Evolutionary conservation across 2,113 vertebrate species (phyloP), one percentile per base, ranked within the genome.

Genomic region (Pedetes capensis): DNA sequence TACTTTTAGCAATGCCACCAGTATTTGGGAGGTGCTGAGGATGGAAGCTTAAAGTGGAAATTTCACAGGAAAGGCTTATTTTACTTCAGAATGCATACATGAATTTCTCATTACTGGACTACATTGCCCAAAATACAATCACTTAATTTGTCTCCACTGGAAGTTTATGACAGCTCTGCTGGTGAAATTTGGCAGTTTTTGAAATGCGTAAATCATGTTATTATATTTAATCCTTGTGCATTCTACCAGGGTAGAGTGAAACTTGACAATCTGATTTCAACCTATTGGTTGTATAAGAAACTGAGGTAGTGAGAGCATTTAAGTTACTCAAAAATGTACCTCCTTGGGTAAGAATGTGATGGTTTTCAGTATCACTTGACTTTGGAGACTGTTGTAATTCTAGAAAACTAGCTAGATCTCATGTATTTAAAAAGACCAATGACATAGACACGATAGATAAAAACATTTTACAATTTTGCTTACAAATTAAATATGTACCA

Each of bases 261-360:
- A 75, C 5, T 51, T 89, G n/a, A 86, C 68, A 89, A 88, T 16
- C 18, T 81, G n/a, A 22, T 80, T 95, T 94, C 51, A 82, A 93
- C 81, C 11, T 78, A 75, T 29, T 82, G 91, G 1, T 80, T 92
- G 1, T 63, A 84, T 22, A 78, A 91, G 44, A 96, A 94, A 76
- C 47, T 16, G 37, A 82, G 20, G 49, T 59, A 74, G 64, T 12
- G 6, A 79, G 12, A n/a, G 2, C 23, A 85, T 55, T 11, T 86
- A 59, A 49, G 1, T 72, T 80, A 84, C 53, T 75, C 13, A 91
- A 72, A 13, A 84, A 27, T 49, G 16, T 87, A 92, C 32, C 57
- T 95, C 20, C 14, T 64, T 5, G 3, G 17, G 12, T 82, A 75
- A 81, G n/a, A 95, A 80, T 1, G 74, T 10, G 23, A 83, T 34